Conservation (phyloP, 1,140 invertebrate species). For the Drosophila nasuta region DNA sequence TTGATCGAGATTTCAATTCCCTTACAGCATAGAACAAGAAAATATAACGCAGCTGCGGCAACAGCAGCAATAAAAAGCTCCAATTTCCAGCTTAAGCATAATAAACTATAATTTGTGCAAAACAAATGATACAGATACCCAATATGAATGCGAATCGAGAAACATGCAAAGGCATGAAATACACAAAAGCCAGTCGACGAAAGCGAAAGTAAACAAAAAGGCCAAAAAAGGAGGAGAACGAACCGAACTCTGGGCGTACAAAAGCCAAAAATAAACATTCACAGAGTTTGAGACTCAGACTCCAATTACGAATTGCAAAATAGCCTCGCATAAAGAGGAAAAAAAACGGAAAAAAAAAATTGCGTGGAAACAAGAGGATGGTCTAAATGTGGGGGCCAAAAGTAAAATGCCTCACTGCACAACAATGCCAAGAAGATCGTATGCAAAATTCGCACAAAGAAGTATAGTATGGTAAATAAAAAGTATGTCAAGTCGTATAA, state of each 20-base stretch:
- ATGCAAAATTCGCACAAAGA: conserved; percentile 1
- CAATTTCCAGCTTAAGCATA: conserved; percentile 61
- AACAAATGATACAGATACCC: conserved; percentile 29
- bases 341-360: conserved; percentile 10
- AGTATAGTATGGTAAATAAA: not conserved
- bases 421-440: conserved; percentile 1
- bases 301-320: conserved; percentile 75
- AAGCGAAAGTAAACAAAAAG: conserved; percentile 62
- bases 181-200: conserved; percentile 30
- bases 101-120: conserved; percentile 69
- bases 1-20: conserved; percentile 32
- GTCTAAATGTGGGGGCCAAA: not conserved
- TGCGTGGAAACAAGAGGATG: conserved; percentile 1
- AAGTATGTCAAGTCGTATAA: not conserved
- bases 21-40: conserved; percentile 26
- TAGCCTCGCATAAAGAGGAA: conserved; percentile 27
- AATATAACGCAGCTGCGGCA: conserved; percentile 52
- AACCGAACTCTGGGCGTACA: conserved; percentile 30
- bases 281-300: conserved; percentile 42
- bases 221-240: conserved; percentile 36
- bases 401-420: conserved; percentile 5
- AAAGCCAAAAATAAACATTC: conserved; percentile 75
- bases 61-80: conserved; percentile 51
- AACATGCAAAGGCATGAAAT: not conserved
- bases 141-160: conserved; percentile 20